Percentiles rank a stretch among this genome's conserved stretches.
phyloP scores from a whole-genome alignment of 2,797 vertebrate genomes.

The Chromobotia macracanthus region DNA sequence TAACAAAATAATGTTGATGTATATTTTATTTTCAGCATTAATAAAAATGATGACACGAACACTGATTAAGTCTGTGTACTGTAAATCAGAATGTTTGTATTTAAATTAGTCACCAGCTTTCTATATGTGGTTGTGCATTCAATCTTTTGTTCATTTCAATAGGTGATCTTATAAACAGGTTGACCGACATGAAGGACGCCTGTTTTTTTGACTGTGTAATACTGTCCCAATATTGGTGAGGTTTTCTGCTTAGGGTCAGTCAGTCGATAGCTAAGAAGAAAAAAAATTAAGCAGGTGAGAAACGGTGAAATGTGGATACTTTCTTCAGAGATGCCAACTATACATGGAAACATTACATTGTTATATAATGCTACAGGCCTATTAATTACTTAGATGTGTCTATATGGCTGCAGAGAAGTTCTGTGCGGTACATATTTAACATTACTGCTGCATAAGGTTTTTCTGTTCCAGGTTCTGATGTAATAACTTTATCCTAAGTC shows the following conservation, averaged over 20 bases:
- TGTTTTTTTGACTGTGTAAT: conserved; percentile 82
- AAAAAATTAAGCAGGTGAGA: not conserved
- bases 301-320: not conserved
- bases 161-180: conserved; percentile 81
- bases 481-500: not conserved
- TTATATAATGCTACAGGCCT: not conserved
- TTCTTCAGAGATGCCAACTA: not conserved
- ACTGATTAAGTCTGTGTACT: not conserved
- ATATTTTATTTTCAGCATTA: not conserved
- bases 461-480: not conserved
- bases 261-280: conserved; percentile 83
- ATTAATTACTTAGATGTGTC: too few species aligned
- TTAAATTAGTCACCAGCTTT: not conserved
- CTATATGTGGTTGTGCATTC: not conserved
- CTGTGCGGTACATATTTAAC: not conserved
- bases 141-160: conserved; percentile 55
- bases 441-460: not conserved
- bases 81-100: not conserved
- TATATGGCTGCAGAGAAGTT: conserved; percentile 2
- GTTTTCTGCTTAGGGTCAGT: conserved; percentile 84
- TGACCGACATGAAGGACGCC: conserved; percentile 87
- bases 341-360: not conserved
- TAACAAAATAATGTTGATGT: not conserved
- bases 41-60: not conserved
- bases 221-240: conserved; percentile 85